Percentiles rank a stretch among this genome's conserved stretches.
These are phyloP conservation scores for Augochlora pura DNA, from an alignment of 1,140 invertebrate species.

Conservation along the genomic window DNA sequence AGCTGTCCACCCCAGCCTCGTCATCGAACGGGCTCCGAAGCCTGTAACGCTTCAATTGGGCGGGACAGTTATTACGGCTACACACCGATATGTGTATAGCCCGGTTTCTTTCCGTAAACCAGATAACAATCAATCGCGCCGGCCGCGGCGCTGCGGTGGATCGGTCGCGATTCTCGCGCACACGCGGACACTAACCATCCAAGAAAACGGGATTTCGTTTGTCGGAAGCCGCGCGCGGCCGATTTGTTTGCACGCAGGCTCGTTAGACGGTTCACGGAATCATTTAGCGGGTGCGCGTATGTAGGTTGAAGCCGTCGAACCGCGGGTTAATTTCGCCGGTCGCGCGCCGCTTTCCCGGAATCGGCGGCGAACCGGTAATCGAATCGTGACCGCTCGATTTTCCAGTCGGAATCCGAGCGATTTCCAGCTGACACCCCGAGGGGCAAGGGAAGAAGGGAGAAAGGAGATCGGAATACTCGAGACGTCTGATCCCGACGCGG, in stretches of 20 bases:
- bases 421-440: too few relatives aligned
- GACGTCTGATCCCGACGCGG: conserved; percentile 60
- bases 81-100: too few relatives aligned
- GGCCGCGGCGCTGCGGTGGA: too few relatives aligned
- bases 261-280: conserved; percentile 57
- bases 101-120: too few relatives aligned
- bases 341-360: conserved; percentile 51
- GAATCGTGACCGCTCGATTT: neutral
- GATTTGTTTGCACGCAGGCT: conserved; percentile 36
- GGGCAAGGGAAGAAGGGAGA: neutral
- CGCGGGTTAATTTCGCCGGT: conserved; percentile 59
- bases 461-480: conserved; percentile 55
- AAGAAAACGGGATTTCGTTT: too few relatives aligned
- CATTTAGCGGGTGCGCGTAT: conserved; percentile 38
- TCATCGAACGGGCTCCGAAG: too few relatives aligned
- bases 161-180: too few relatives aligned
- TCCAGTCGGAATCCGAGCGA: neutral
- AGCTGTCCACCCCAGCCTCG: too few relatives aligned
- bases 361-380: conserved; percentile 51
- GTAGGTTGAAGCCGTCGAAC: conserved; percentile 53
- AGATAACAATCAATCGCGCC: too few relatives aligned
- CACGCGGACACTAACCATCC: too few relatives aligned
- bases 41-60: too few relatives aligned
- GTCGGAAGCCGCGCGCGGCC: conserved; percentile 26
- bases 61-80: too few relatives aligned